Percentiles rank a stretch among this genome's conserved stretches.
phyloP scores from a whole-genome alignment of 2,797 vertebrate species.

The Megaceryle alcyon region DNA sequence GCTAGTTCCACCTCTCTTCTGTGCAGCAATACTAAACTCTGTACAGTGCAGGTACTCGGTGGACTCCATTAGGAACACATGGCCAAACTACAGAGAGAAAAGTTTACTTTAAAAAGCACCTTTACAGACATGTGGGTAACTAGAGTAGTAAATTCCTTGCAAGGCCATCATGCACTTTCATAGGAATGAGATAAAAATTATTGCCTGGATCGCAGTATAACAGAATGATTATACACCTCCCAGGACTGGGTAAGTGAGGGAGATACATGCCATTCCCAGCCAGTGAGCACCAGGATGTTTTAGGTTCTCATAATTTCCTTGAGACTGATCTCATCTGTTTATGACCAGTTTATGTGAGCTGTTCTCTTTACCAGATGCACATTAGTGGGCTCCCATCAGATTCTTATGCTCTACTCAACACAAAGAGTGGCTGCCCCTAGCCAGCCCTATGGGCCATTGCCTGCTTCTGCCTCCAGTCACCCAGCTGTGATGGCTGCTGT shows the following conservation, averaged over 20 bases:
- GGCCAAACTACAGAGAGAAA: not conserved
- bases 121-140: not conserved
- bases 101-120: not conserved
- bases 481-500: not conserved
- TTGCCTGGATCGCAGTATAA: not conserved
- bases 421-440: not conserved
- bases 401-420: not conserved
- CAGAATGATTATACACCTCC: not conserved
- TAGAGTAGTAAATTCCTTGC: not conserved
- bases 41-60: not conserved
- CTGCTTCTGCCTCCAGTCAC: not conserved
- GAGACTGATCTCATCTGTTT: conserved; percentile 4
- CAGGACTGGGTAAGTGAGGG: not conserved
- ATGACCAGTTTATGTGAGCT: not conserved
- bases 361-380: not conserved
- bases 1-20: not conserved
- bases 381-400: not conserved
- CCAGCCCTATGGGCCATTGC: not conserved
- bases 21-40: not conserved
- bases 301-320: not conserved
- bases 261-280: not conserved
- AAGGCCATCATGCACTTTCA: not conserved
- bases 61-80: not conserved
- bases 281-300: not conserved
- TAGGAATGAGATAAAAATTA: not conserved